A percentile compares a stretch with the other conserved stretches of the same genome.
These are phyloP conservation scores for Sylvietta virens DNA, from an alignment of 2,113 vertebrate genomes.

Conservation along the genomic window DNA sequence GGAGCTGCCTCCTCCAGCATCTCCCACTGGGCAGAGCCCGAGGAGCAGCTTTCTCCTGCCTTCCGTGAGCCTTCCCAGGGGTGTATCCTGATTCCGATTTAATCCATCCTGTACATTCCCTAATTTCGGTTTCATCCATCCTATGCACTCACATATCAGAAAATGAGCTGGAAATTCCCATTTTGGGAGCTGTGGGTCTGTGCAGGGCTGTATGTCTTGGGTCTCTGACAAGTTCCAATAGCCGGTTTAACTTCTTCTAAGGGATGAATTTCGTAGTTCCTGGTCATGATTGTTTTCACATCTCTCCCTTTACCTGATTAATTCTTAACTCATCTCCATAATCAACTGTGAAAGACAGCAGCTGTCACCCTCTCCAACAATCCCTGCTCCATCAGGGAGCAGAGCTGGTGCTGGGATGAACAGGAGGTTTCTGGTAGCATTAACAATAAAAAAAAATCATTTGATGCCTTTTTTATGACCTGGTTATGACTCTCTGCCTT, in stretches of 20 bases:
- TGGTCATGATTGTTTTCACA: not conserved
- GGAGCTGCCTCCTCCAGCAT: not conserved
- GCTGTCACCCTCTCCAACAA: not conserved
- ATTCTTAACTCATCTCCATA: not conserved
- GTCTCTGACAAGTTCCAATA: not conserved
- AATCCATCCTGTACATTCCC: not conserved
- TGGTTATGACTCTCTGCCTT: not conserved
- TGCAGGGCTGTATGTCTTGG: not conserved
- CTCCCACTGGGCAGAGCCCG: not conserved
- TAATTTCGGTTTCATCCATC: not conserved
- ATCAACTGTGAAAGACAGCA: not conserved
- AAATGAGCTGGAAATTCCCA: not conserved
- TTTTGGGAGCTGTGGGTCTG: not conserved
- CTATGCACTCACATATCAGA: not conserved
- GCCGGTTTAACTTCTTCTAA: not conserved
- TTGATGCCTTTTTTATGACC: constrained; percentile 3
- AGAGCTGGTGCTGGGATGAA: not conserved
- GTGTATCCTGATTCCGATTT: not conserved
- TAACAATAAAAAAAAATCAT: constrained; percentile 3
- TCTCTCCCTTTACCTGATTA: not conserved
- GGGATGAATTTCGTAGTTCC: not conserved
- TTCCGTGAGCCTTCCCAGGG: not conserved
- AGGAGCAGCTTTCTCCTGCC: not conserved
- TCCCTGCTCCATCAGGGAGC: not conserved
- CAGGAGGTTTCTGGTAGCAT: not conserved